A percentile compares a stretch with the other conserved stretches of the same genome.
These are phyloP conservation scores for Sula dactylatra DNA, from an alignment of 2,113 vertebrate species.

Conservation along the genomic window DNA sequence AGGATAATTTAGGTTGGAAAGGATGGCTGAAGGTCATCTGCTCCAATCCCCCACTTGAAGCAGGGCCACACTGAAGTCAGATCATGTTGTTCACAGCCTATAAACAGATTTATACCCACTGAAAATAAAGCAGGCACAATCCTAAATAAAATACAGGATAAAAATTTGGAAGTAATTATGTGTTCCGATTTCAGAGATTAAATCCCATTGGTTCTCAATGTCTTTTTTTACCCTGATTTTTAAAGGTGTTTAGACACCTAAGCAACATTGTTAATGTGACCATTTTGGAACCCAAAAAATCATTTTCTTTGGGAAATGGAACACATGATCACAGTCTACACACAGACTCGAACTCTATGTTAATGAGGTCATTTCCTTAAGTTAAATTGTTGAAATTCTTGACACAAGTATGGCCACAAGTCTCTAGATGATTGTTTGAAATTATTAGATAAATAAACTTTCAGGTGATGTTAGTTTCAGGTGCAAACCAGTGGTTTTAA, in stretches of 20 bases:
- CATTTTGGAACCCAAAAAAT: background rate
- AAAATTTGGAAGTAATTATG: background rate
- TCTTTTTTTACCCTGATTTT: background rate
- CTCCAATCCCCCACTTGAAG: background rate
- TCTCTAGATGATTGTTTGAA: background rate
- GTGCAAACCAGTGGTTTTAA: background rate
- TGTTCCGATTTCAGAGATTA: background rate
- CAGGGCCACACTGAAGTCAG: background rate
- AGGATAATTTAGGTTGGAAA: background rate
- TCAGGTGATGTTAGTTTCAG: background rate
- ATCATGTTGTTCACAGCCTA: background rate
- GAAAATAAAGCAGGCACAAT: background rate
- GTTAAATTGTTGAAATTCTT: background rate
- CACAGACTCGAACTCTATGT: background rate
- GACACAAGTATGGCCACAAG: background rate
- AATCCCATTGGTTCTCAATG: background rate
- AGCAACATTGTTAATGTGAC: background rate
- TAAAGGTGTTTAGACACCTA: background rate
- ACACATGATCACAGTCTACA: background rate
- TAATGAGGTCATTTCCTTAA: background rate
- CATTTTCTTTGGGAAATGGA: background rate
- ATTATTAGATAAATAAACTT: background rate
- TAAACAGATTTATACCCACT: background rate
- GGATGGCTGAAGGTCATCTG: background rate
- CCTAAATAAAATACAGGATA: background rate